Conservation (phyloP, 2,888 invertebrate genomes). For the Drosophila eohydei region DNA sequence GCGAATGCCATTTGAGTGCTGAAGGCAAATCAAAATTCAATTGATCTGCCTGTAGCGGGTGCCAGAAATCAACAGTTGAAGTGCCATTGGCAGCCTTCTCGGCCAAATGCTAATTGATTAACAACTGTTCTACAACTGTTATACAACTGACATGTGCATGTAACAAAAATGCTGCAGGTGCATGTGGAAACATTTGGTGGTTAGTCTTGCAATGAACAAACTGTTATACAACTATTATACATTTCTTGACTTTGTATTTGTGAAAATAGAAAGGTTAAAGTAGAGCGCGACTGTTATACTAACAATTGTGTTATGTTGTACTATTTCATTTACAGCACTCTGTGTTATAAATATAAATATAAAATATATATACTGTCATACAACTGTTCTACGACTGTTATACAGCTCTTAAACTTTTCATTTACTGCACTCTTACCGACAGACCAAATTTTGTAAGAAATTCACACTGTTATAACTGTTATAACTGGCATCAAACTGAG, state of each 20-base stretch:
- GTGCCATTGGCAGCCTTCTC: conserved; percentile 5
- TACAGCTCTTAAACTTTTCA: background rate
- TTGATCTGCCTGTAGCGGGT: conserved; percentile 26
- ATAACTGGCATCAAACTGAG: background rate
- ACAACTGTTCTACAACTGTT: conserved; percentile 20
- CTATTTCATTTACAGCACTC: too few relatives aligned
- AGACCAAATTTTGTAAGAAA: background rate
- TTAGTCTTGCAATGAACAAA: background rate
- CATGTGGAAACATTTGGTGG: background rate
- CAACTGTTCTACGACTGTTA: conserved; percentile 15
- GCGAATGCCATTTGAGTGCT: conserved; percentile 16
- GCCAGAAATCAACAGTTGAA: conserved; percentile 20
- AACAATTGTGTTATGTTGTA: too few relatives aligned
- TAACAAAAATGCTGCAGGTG: background rate
- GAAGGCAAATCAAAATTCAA: conserved; percentile 19
- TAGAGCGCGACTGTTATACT: too few relatives aligned
- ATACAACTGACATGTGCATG: background rate
- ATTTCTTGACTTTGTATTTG: too few relatives aligned
- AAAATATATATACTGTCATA: background rate
- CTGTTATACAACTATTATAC: background rate
- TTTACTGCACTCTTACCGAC: background rate
- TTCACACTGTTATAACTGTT: background rate
- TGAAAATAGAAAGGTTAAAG: too few relatives aligned
- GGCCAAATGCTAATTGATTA: conserved; percentile 10
- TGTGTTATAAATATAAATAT: too few relatives aligned